Percentiles rank a stretch among this genome's conserved stretches.
Evolutionary conservation across 2,888 invertebrate genomes (phyloP).

Genomic region (Drosophila colorata): DNA sequence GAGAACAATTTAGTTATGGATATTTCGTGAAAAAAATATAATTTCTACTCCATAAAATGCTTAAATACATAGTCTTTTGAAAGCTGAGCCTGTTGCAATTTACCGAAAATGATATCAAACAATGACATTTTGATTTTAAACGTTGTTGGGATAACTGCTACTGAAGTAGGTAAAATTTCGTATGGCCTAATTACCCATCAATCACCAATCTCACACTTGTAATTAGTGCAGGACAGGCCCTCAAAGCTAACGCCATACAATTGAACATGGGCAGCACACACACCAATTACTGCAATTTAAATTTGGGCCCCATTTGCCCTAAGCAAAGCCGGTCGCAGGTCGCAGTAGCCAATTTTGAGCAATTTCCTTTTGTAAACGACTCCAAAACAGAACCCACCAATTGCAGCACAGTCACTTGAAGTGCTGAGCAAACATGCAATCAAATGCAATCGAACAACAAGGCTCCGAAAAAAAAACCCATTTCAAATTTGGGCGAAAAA

Average conservation of each 20-base stretch:
- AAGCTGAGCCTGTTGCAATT: background rate
- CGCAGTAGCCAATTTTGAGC: conserved; percentile 50
- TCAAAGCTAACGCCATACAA: conserved; percentile 18
- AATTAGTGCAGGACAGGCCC: conserved; percentile 48
- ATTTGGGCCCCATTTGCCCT: conserved; percentile 28
- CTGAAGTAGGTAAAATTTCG: conserved; percentile 9
- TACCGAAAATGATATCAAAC: conserved; percentile 1
- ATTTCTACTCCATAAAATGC: too few relatives aligned
- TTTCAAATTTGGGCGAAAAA: conserved; percentile 76
- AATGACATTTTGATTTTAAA: conserved; percentile 17
- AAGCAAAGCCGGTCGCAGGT: background rate
- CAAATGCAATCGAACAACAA: conserved; percentile 76
- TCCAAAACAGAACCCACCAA: conserved; percentile 56
- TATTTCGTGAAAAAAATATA: too few relatives aligned
- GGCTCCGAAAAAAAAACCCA: conserved; percentile 26
- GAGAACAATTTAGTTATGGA: too few relatives aligned
- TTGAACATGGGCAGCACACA: conserved; percentile 19
- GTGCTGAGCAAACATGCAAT: conserved; percentile 74
- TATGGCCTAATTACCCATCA: conserved; percentile 57
- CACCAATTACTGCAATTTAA: conserved; percentile 56
- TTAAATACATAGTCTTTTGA: background rate
- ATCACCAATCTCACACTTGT: conserved; percentile 61
- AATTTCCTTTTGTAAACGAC: conserved; percentile 64
- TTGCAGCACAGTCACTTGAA: conserved; percentile 59
- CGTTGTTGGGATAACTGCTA: conserved; percentile 31